These are phyloP conservation scores for Apodemia mormo DNA, from an alignment of 2,888 invertebrate species.

Conservation along the genomic window DNA sequence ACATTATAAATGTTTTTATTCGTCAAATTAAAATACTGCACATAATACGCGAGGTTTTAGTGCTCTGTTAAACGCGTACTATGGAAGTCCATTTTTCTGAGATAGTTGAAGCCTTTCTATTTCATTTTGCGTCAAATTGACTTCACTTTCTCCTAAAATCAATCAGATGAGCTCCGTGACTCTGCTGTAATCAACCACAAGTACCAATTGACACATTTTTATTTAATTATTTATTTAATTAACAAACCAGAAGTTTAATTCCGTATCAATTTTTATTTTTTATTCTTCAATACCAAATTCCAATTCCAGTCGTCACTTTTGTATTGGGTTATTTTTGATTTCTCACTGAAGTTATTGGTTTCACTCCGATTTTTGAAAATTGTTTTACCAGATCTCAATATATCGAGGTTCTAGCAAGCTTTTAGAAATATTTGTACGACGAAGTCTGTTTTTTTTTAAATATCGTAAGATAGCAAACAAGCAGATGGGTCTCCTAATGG, in stretches of 20 bases:
- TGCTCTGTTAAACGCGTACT: not conserved
- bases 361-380: too few relatives aligned
- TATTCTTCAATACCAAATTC: not conserved
- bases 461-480: too few relatives aligned
- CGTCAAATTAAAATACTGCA: not conserved
- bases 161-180: constrained; percentile 43
- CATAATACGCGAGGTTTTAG: not conserved
- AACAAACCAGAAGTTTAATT: not conserved
- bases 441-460: too few relatives aligned
- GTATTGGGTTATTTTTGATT: too few relatives aligned
- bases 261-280: not conserved
- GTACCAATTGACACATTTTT: not conserved
- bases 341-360: too few relatives aligned
- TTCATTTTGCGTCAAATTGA: constrained; percentile 39
- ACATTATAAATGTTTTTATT: not conserved
- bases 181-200: constrained; percentile 18
- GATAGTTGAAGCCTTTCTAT: constrained; percentile 44
- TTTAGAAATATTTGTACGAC: too few relatives aligned
- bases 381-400: too few relatives aligned
- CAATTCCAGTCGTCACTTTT: too few relatives aligned
- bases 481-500: too few relatives aligned
- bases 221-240: constrained; percentile 1
- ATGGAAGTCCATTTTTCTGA: constrained; percentile 29
- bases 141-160: constrained; percentile 59
- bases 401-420: too few relatives aligned